Evolutionary conservation across 2,113 vertebrate species (phyloP).

Genomic region (Ahaetulla prasina): DNA sequence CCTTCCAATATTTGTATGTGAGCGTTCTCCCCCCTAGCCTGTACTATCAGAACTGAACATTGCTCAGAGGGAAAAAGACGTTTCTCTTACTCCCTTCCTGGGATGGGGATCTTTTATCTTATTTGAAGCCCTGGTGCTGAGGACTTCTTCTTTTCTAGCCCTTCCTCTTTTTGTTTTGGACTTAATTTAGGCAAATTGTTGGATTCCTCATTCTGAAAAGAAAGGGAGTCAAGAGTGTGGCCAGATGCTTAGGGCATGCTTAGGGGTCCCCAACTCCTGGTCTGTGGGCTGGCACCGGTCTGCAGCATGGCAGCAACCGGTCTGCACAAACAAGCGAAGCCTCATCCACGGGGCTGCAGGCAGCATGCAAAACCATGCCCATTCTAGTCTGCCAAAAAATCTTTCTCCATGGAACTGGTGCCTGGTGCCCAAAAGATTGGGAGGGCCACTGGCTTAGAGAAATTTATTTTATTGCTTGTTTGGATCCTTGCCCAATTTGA

Average conservation of each 20-base stretch:
- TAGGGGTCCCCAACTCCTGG: no score
- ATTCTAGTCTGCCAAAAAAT: no score
- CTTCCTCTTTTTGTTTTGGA: not conserved
- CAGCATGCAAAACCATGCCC: no score
- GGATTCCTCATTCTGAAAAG: not conserved
- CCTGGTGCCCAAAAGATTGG: no score
- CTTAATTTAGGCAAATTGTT: not conserved
- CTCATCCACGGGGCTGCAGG: no score
- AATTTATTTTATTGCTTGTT: not conserved
- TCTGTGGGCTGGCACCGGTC: no score
- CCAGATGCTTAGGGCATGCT: not conserved
- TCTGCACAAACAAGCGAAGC: no score
- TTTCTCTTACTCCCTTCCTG: not conserved
- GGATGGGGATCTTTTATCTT: not conserved
- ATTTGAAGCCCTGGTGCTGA: not conserved
- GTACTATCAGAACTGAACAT: not conserved
- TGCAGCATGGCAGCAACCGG: no score
- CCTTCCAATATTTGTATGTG: not conserved
- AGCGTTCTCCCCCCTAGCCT: not conserved
- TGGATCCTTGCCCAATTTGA: not conserved
- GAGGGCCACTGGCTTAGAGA: not conserved
- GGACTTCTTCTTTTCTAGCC: not conserved
- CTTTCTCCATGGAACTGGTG: no score
- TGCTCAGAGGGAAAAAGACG: not conserved
- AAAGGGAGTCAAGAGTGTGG: not conserved